These are phyloP conservation scores for Sebastes ruberrimus DNA, from an alignment of 2,797 vertebrate species.

Conservation along the genomic window DNA sequence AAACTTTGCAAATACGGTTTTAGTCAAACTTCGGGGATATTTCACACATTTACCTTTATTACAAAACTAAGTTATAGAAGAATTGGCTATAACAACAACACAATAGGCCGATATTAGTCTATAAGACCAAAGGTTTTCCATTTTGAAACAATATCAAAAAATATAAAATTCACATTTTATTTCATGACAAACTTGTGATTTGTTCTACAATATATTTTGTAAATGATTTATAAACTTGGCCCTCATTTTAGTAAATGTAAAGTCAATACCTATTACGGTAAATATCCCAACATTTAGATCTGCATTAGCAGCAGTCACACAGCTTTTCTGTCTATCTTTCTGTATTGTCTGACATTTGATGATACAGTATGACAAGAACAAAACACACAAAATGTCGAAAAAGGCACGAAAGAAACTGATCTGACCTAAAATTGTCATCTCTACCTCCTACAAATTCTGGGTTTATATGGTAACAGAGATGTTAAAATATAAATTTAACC, in stretches of 20 bases:
- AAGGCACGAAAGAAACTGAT: not conserved
- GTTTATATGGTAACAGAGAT: not conserved
- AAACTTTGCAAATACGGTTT: not conserved
- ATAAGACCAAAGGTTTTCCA: not conserved
- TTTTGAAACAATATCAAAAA: not conserved
- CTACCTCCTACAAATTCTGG: not conserved
- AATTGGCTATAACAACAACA: not conserved
- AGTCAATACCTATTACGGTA: not conserved
- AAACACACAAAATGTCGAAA: not conserved
- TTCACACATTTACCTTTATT: not conserved
- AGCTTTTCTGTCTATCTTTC: not conserved
- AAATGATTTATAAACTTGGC: not conserved
- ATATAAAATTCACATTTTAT: not conserved
- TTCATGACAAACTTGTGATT: not conserved
- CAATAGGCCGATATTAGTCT: not conserved
- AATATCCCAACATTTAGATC: not conserved
- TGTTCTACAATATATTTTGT: not conserved
- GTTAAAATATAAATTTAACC: not conserved
- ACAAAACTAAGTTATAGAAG: not conserved
- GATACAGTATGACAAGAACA: not conserved
- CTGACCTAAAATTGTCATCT: not conserved
- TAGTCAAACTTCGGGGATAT: not conserved
- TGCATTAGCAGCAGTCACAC: not conserved
- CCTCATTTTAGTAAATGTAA: not conserved
- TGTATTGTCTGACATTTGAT: not conserved